Conservation (phyloP, 1,140 invertebrate genomes). For the Amphibalanus amphitrite region DNA sequence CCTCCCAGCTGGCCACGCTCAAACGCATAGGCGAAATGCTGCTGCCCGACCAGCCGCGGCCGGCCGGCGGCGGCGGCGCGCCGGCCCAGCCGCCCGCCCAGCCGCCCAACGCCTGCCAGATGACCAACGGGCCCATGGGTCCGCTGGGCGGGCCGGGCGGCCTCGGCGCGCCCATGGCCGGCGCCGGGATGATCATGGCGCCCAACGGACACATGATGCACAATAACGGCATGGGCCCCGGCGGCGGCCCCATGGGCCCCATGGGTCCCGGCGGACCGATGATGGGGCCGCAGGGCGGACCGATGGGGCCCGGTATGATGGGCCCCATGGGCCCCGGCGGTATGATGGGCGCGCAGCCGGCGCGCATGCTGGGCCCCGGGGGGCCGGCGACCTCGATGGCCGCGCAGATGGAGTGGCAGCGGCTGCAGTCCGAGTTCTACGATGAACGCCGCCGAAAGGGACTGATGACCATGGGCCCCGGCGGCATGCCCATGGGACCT, state of each 20-base stretch:
- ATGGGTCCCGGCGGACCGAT: slow-evolving; percentile 27
- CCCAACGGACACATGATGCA: slow-evolving; percentile 10
- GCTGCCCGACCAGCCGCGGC: slow-evolving; percentile 48
- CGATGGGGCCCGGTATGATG: slow-evolving; percentile 23
- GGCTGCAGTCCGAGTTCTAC: slow-evolving; percentile 65
- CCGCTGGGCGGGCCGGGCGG: not conserved
- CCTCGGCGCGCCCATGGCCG: slow-evolving; percentile 18
- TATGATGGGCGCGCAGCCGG: slow-evolving; percentile 15
- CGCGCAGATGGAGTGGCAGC: slow-evolving; percentile 67
- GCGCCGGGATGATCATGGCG: slow-evolving; percentile 9
- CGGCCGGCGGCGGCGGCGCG: slow-evolving; percentile 16
- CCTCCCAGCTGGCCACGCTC: slow-evolving; percentile 76
- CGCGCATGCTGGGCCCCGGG: slow-evolving; percentile 32
- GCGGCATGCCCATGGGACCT: slow-evolving; percentile 26
- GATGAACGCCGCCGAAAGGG: slow-evolving; percentile 43
- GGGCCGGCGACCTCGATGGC: slow-evolving; percentile 32
- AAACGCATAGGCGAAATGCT: slow-evolving; percentile 83
- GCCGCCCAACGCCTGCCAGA: not conserved
- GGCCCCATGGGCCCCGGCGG: slow-evolving; percentile 19
- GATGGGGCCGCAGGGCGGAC: slow-evolving; percentile 18
- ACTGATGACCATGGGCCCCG: slow-evolving; percentile 23
- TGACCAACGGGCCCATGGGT: slow-evolving; percentile 6
- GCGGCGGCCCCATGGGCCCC: slow-evolving; percentile 21
- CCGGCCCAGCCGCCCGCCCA: not conserved
- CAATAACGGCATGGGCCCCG: slow-evolving; percentile 14